Percentiles rank a stretch among this genome's conserved stretches.
Evolutionary conservation across 2,888 invertebrate species (phyloP).

Genomic region (Pharmacophagus antenor): DNA sequence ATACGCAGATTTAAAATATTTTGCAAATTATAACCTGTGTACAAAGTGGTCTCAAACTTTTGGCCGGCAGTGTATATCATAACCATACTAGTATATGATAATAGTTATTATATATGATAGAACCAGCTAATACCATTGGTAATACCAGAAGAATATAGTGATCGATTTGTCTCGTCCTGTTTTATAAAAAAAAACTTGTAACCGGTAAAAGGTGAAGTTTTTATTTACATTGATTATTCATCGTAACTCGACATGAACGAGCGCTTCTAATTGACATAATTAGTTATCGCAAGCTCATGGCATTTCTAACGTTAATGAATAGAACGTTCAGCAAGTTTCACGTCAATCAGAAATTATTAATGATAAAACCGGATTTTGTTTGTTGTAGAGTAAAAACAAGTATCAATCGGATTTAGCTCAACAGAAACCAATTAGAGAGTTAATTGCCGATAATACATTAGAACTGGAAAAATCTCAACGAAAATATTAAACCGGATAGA

Average conservation of each 20-base stretch:
- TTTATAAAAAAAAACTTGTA: not conserved
- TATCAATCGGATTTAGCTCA: slow-evolving; percentile 69
- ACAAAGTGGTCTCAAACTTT: no score
- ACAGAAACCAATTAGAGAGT: slow-evolving; percentile 70
- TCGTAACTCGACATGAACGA: slow-evolving; percentile 27
- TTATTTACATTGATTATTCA: slow-evolving; percentile 31
- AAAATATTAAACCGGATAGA: no score
- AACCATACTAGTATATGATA: no score
- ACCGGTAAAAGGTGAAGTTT: not conserved
- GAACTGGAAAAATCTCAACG: not conserved
- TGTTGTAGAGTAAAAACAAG: slow-evolving; percentile 61
- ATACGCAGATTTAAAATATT: no score
- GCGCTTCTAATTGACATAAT: slow-evolving; percentile 34
- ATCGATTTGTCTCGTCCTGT: not conserved
- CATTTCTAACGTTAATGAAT: slow-evolving; percentile 45
- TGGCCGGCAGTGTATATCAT: no score
- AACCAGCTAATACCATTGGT: not conserved
- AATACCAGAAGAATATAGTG: not conserved
- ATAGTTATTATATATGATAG: no score
- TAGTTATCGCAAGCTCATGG: slow-evolving; percentile 33
- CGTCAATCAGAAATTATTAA: slow-evolving; percentile 57
- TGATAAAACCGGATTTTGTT: slow-evolving; percentile 53
- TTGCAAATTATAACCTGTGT: no score
- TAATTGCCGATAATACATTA: slow-evolving; percentile 54
- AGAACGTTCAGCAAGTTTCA: slow-evolving; percentile 50